phyloP scores from a whole-genome alignment of 1,140 invertebrate species.

The Andrena cerasifolii region DNA sequence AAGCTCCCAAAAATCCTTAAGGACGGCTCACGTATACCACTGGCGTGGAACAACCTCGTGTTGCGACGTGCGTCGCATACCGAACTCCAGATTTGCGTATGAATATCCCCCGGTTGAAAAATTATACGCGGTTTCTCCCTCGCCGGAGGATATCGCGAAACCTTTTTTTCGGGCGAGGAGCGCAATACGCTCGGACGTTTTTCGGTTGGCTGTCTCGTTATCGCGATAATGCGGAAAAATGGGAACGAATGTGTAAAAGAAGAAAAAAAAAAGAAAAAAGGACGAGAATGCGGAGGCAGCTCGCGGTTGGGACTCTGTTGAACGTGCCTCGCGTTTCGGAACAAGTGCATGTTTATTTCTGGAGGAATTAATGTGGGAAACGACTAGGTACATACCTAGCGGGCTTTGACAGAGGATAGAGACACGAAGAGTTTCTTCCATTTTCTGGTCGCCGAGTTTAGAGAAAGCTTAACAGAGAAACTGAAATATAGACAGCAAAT shows the following conservation, averaged over 20 bases:
- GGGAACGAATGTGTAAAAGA: neutral
- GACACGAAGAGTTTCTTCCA: no score
- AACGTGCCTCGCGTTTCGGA: neutral
- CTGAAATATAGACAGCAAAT: no score
- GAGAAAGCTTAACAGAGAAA: no score
- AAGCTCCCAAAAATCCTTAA: neutral
- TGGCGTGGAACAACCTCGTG: neutral
- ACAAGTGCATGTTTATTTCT: neutral
- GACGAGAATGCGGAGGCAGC: neutral
- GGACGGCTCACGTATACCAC: neutral
- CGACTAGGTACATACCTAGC: no score
- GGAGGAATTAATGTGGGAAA: neutral
- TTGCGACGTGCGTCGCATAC: neutral
- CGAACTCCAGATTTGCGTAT: neutral
- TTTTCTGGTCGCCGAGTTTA: no score
- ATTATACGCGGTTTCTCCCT: neutral
- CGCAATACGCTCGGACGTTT: neutral
- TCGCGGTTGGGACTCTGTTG: neutral
- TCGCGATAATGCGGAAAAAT: constrained; percentile 7
- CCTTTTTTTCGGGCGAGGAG: neutral
- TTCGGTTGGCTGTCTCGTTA: neutral
- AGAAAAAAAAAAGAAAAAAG: neutral
- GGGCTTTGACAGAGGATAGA: no score
- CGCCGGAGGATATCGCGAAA: neutral
- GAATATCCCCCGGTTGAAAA: neutral